Base-by-base conservation (phyloP, 2,113 vertebrate species). In the Nothoprocta perdicaria region DNA sequence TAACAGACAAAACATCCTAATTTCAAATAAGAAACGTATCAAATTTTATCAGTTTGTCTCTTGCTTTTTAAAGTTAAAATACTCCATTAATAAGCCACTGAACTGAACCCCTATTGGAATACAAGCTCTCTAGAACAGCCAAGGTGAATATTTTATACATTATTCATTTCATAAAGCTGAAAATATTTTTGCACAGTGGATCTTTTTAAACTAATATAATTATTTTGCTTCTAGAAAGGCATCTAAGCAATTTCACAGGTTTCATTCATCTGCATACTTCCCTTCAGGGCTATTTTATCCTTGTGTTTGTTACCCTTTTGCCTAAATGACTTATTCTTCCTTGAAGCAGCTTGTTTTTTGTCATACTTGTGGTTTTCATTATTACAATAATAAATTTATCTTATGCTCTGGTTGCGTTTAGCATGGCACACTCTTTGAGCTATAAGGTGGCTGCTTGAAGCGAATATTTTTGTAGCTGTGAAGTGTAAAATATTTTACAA, bases 281-380 rank as follows among this genome's bases (percentile, higher is more conserved):
- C 93, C 82, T 95, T 82, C 31, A 53, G 91, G 95, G 91, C 79
- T 95, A 72, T 89, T 57, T 96, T 97, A 92, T 91, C 82, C 86
- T 96, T 94, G 82, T 82, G 50, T 93, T 96, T 97, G 93, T 95
- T 97, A 92, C 92, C 85, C 79, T 96, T 96, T 97, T 87, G 96
- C 90, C 80, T 96, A 90, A 96, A 85, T 94, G 77, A 92, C 95
- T 96, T 86, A 71, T 94, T 95, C 92, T 72, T 55, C 61, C 75
- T 81, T 50, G 78, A 46, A 79, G 82, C 50, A 93, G 46, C 82
- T 95, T 96, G 53, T 77, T 94, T 96, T 97, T 89, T 97, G 88
- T 97, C 92, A 93, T 96, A 93, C 76, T 97, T 89, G 69, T 89
- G 57, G 72, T 96, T 97, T 97, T 96, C 89, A 88, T 95, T 97